A percentile compares a stretch with the other conserved stretches of the same genome.
These are phyloP conservation scores for Drosophila suzukii DNA, from an alignment of 1,140 invertebrate genomes.

Conservation along the genomic window DNA sequence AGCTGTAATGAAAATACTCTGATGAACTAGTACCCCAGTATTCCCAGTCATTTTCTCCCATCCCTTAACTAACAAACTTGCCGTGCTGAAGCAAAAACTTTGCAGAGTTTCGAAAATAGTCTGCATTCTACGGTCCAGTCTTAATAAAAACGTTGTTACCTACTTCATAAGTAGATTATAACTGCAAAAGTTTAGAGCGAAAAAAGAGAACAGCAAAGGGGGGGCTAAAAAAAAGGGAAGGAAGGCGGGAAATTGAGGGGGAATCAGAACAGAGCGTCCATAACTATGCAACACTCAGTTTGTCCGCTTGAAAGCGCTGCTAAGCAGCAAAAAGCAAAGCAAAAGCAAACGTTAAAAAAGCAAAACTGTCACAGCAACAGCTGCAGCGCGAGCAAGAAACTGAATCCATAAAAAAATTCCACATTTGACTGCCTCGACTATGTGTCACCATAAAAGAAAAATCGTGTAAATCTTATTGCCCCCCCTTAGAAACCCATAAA, in stretches of 20 bases:
- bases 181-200: constrained; percentile 61
- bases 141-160: constrained; percentile 67
- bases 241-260: constrained; percentile 25
- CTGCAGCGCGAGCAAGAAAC: constrained; percentile 16
- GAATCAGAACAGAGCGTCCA: constrained; percentile 40
- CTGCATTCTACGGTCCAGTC: constrained; percentile 39
- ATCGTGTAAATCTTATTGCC: neutral
- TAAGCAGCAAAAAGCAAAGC: constrained; percentile 52
- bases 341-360: constrained; percentile 27
- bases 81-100: constrained; percentile 17
- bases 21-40: constrained; percentile 21
- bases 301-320: constrained; percentile 47
- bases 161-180: constrained; percentile 72
- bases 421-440: neutral
- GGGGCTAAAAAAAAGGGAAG: neutral
- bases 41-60: neutral
- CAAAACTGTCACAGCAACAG: constrained; percentile 40
- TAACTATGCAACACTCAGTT: constrained; percentile 71
- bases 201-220: constrained; percentile 7
- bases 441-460: neutral
- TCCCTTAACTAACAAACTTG: constrained; percentile 32
- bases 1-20: constrained; percentile 23
- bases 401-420: constrained; percentile 29
- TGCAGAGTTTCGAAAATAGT: constrained; percentile 32
- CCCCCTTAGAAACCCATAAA: neutral